Conservation (phyloP, 2,797 vertebrate genomes). For the Karalla daura region DNA sequence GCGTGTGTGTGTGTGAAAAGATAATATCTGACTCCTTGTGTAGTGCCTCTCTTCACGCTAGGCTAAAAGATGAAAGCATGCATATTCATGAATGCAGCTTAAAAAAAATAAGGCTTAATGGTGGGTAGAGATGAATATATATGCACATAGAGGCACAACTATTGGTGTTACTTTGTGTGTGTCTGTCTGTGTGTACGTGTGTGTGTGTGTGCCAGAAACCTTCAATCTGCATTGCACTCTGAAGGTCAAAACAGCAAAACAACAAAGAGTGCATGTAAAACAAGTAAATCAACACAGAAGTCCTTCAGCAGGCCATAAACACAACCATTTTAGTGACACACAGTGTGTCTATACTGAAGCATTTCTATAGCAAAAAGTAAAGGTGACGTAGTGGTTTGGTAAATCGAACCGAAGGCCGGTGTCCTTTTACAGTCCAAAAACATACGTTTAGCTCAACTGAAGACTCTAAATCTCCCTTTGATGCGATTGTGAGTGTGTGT, state of each 20-base stretch:
- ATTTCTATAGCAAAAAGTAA: neutral
- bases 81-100: constrained; percentile 45
- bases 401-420: no score
- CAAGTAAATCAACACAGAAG: constrained; percentile 4
- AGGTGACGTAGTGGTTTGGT: no score
- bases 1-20: constrained; percentile 22
- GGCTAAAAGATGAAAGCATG: constrained; percentile 27
- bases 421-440: no score
- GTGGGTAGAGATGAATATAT: constrained; percentile 11
- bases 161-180: neutral
- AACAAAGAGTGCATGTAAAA: constrained; percentile 3
- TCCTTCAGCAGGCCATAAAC: neutral
- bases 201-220: neutral
- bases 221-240: neutral
- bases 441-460: no score
- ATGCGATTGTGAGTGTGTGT: no score
- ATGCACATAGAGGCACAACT: neutral
- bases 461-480: no score
- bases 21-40: constrained; percentile 32
- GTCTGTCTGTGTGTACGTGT: neutral
- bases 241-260: constrained; percentile 8
- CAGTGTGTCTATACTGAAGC: neutral
- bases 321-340: neutral
- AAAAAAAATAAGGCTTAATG: constrained; percentile 4
- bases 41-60: neutral